A percentile compares a stretch with the other conserved stretches of the same genome.
These are phyloP conservation scores for Taeniopygia guttata DNA, from an alignment of 2,797 vertebrate genomes.

Conservation along the genomic window DNA sequence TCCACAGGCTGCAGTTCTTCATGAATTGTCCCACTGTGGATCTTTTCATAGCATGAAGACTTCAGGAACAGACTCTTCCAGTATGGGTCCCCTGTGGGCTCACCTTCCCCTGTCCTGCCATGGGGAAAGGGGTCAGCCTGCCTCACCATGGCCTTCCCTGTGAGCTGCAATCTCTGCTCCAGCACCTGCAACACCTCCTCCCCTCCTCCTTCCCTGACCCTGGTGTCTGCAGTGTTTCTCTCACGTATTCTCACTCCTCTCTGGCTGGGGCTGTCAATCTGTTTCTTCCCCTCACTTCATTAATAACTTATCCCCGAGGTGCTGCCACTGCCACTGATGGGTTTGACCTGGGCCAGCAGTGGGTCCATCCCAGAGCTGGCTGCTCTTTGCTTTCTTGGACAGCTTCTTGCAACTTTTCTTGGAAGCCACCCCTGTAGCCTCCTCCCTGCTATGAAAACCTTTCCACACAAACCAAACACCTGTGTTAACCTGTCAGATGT, in stretches of 20 bases:
- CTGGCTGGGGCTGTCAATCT: background rate
- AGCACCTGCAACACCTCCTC: too few species aligned
- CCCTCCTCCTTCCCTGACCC: too few species aligned
- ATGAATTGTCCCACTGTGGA: background rate
- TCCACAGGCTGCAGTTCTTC: background rate
- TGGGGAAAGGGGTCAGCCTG: background rate
- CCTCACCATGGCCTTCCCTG: background rate
- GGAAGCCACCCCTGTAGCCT: background rate
- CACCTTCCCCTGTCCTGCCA: background rate
- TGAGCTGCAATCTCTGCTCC: background rate
- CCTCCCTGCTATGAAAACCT: background rate
- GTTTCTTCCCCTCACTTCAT: background rate
- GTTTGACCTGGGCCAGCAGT: background rate
- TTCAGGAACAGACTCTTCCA: background rate
- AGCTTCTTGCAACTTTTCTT: background rate
- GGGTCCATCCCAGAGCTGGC: background rate
- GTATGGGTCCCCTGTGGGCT: accelerated
- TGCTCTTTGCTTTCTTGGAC: background rate
- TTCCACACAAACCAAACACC: background rate
- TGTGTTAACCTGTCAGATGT: background rate
- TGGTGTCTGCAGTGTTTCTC: background rate
- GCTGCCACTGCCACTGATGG: background rate
- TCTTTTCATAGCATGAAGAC: background rate
- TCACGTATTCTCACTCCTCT: background rate
- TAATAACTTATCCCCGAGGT: background rate